Evolutionary conservation across 2,113 vertebrate species (phyloP).

Genomic region (Tapirus terrestris): DNA sequence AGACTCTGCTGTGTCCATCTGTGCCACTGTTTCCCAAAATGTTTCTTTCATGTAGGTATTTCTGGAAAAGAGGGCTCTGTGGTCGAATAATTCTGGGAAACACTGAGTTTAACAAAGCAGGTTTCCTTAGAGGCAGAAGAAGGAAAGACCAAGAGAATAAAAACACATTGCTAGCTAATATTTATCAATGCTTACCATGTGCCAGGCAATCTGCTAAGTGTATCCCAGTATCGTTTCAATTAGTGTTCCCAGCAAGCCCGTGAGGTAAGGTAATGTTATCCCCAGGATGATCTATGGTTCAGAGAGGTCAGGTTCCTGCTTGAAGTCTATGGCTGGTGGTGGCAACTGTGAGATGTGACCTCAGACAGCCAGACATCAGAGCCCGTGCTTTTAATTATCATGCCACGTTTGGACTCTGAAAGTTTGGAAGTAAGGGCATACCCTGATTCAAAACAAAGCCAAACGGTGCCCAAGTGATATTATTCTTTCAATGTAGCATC

Average conservation of each 20-base stretch:
- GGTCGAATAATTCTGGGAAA: background rate
- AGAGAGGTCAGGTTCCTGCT: background rate
- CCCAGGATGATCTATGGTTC: background rate
- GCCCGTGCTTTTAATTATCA: background rate
- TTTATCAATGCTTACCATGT: fast-evolving
- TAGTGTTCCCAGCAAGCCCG: background rate
- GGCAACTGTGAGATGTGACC: background rate
- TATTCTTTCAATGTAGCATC: background rate
- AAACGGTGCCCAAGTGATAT: background rate
- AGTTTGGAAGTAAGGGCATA: background rate
- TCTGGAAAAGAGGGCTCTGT: background rate
- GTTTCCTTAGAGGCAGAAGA: background rate
- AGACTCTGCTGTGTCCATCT: background rate
- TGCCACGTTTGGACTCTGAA: background rate
- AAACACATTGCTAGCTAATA: too few relatives aligned
- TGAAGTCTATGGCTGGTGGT: background rate
- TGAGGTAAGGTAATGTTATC: background rate
- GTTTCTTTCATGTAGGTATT: background rate
- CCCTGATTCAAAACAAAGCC: background rate
- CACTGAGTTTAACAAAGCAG: background rate
- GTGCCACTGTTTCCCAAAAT: background rate
- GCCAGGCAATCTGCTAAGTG: background rate
- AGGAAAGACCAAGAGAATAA: background rate
- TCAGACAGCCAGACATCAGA: background rate
- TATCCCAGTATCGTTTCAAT: background rate